These are phyloP conservation scores for Spea multiplicata DNA, from an alignment of 2,113 vertebrate species.

Conservation along the genomic window DNA sequence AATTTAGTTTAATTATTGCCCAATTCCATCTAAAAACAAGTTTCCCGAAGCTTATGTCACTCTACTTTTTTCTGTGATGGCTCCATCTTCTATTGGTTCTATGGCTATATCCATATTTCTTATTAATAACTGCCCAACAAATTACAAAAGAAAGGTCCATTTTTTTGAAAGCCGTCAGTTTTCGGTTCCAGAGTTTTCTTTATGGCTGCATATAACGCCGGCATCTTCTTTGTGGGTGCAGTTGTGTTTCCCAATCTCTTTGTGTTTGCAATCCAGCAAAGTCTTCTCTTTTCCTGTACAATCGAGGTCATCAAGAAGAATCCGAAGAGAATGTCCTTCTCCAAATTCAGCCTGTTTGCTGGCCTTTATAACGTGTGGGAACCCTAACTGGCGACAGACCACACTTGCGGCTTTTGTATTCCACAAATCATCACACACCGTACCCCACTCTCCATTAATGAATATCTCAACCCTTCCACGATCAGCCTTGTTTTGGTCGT, in stretches of 20 bases:
- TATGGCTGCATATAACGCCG: constrained; percentile 76
- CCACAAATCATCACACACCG: constrained; percentile 89
- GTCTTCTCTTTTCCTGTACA: constrained; percentile 75
- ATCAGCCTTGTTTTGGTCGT: constrained; percentile 54
- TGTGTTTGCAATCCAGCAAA: constrained; percentile 79
- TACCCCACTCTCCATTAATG: constrained; percentile 77
- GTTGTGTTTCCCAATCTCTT: constrained; percentile 74
- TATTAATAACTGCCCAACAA: background rate
- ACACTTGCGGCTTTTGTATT: constrained; percentile 65
- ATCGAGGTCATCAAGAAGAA: constrained; percentile 84
- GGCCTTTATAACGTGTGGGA: constrained; percentile 68
- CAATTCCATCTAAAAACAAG: too few relatives aligned
- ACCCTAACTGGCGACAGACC: constrained; percentile 89
- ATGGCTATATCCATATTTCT: too few relatives aligned
- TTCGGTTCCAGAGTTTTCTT: constrained; percentile 32
- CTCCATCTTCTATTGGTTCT: too few relatives aligned
- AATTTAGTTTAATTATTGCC: too few relatives aligned
- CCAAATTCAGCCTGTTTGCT: constrained; percentile 82
- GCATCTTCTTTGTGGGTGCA: constrained; percentile 89
- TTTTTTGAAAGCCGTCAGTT: background rate
- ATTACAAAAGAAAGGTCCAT: background rate
- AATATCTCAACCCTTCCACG: constrained; percentile 83
- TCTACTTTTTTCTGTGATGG: too few relatives aligned
- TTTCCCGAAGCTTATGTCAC: too few relatives aligned
- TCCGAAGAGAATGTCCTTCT: constrained; percentile 69